A percentile compares a stretch with the other conserved stretches of the same genome.
Evolutionary conservation across 2,888 invertebrate species (phyloP).

Genomic region (Drosophila kambysellisi): DNA sequence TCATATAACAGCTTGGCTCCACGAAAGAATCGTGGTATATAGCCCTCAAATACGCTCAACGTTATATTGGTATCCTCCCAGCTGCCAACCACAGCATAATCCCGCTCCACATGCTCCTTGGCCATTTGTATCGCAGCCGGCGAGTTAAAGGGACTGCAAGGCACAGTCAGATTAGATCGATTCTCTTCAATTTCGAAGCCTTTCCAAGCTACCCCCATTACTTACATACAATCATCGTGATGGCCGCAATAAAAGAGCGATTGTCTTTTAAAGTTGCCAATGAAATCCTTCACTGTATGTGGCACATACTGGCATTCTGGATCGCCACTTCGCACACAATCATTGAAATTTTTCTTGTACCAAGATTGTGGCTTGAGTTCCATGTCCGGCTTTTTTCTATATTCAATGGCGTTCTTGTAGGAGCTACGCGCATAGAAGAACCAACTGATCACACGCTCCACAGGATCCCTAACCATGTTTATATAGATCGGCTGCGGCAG

Average conservation of each 20-base stretch:
- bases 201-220: slow-evolving; percentile 14
- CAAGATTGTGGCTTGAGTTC: slow-evolving; percentile 71
- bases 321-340: slow-evolving; percentile 93
- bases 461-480: slow-evolving; percentile 94
- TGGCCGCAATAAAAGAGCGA: slow-evolving; percentile 96
- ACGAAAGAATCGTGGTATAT: slow-evolving; percentile 92
- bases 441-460: slow-evolving; percentile 95
- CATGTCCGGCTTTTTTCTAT: slow-evolving; percentile 92
- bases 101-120: slow-evolving; percentile 92
- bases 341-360: slow-evolving; percentile 90
- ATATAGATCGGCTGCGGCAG: slow-evolving; percentile 91
- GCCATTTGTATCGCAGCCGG: slow-evolving; percentile 93
- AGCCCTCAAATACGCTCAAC: slow-evolving; percentile 92
- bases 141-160: slow-evolving; percentile 91
- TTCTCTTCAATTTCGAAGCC: not conserved
- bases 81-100: slow-evolving; percentile 95
- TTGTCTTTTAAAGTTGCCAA: slow-evolving; percentile 92
- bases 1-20: slow-evolving; percentile 87
- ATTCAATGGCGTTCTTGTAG: slow-evolving; percentile 87
- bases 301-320: slow-evolving; percentile 92
- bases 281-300: slow-evolving; percentile 86
- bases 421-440: slow-evolving; percentile 91
- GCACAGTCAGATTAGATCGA: slow-evolving; percentile 15
- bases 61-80: slow-evolving; percentile 95
- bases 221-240: slow-evolving; percentile 92